Base-by-base conservation (phyloP, 2,888 invertebrate genomes). In the Diarsia rubi region DNA sequence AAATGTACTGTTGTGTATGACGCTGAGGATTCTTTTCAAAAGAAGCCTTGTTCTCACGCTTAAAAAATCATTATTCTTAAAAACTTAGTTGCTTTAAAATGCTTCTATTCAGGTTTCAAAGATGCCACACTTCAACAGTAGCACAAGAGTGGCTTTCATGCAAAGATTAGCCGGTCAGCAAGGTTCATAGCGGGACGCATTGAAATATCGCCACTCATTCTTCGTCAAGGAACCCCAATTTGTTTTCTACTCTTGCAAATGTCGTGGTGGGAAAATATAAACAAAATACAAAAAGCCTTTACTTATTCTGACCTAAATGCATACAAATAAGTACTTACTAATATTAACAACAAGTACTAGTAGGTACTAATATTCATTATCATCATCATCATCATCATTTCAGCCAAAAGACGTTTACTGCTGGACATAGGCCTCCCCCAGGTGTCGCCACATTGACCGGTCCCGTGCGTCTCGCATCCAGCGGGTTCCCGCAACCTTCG, bases 91-190 rank as follows among this genome's bases (percentile, higher is more conserved):
- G 3, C 14, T 14, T n/a, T 72, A 45, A 59, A 59, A n/a, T 42
- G 59, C 47, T 42, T 73, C 27, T 3, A 24, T 59, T 21, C n/a
- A 31, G 24, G 37, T 59, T 59, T 59, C n/a, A 4, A 24, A 27
- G 49, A 62, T 21, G 37, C 52, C 77, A 16, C 77, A 16, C 64
- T 62, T 45, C 14, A 52, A 37, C 8, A 37, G 37, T 1, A 24
- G 31, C 16, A 65, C n/a, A 21, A n/a, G 14, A 69, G 27, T 19
- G 52, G 52, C 45, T 54, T 45, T 76, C 27, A 54, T 54, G 52
- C n/a, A 27, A 70, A 54, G 52, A 62, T 54, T 71, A 62, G 14
- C 57, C 19, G 9, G 37, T 52, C 69, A 62, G 27, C 54, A 47
- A 42, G n/a, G n/a, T 45, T 49, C 19, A 19, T n/a, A 49, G 54